Conservation (phyloP, 2,888 invertebrate genomes). For the Tromatobia lineatoria region DNA sequence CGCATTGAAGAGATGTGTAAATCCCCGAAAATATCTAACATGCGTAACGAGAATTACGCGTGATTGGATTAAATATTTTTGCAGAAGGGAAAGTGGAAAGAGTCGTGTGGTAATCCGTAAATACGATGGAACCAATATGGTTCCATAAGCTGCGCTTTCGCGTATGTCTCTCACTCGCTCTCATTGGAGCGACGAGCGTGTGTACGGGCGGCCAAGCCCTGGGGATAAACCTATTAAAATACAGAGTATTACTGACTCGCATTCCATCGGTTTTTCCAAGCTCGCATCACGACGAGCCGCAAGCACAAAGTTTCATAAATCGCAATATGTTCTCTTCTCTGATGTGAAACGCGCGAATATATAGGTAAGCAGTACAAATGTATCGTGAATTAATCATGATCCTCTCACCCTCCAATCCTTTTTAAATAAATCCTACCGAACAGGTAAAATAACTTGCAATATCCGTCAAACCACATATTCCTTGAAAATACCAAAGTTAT, state of each 20-base stretch:
- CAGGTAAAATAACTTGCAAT: slow-evolving; percentile 12
- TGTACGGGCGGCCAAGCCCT: background rate
- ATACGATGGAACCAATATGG: slow-evolving; percentile 74
- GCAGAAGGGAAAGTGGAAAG: slow-evolving; percentile 36
- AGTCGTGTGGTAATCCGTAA: slow-evolving; percentile 72
- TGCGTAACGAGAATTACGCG: slow-evolving; percentile 71
- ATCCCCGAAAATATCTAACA: slow-evolving; percentile 63
- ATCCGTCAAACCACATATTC: slow-evolving; percentile 1
- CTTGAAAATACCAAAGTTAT: background rate
- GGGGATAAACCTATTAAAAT: slow-evolving; percentile 74
- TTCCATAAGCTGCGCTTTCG: slow-evolving; percentile 61
- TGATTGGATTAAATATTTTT: slow-evolving; percentile 73
- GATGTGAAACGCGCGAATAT: background rate
- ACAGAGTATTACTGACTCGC: slow-evolving; percentile 70
- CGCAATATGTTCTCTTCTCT: slow-evolving; percentile 32
- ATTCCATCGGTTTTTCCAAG: slow-evolving; percentile 53
- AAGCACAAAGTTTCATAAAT: slow-evolving; percentile 47
- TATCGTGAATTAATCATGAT: slow-evolving; percentile 3
- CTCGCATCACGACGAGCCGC: slow-evolving; percentile 17
- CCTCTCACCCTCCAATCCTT: background rate
- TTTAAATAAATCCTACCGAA: slow-evolving; percentile 14
- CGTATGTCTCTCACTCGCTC: slow-evolving; percentile 39
- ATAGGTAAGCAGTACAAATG: background rate
- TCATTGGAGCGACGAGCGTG: background rate
- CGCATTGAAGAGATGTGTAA: background rate